Evolutionary conservation across 2,888 invertebrate genomes (phyloP), one percentile per base, ranked within the genome.

Genomic region (Andricus curvator): DNA sequence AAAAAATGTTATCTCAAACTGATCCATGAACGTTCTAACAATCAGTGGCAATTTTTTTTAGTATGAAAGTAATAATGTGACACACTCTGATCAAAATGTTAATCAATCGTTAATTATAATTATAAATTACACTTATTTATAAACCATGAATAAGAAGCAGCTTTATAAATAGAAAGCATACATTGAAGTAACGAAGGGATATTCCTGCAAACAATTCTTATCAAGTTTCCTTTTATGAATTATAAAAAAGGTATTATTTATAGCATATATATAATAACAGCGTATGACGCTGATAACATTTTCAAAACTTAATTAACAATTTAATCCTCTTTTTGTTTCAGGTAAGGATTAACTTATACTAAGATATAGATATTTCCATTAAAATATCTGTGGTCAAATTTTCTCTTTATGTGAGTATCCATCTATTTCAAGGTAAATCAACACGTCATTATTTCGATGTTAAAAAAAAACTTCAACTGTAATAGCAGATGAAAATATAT

Each of bases 321-420:
- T 79, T 70, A 17, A 1, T 29, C 17, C 33, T 56, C 78, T 88
- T 83, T 85, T 67, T 87, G 82, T 86, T 87, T 67, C 87, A 88
- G 88, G 88, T 88, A 88, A 88, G 88, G 79, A 76, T 81, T 82
- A 78, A 66, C 41, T 64, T 77, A 8, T 25, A 70, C 41, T 25
- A 17, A 48, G 17, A 48, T 15, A 15, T 17, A 48, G 17, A 33
- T 29, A 17, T 29, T 70, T 9, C 56, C n/a, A 11, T 29, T 33
- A 33, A 17, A 17, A 15, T 60, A 25, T 13, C 13, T 11, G 60
- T 51, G 51, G 48, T 8, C 20, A 70, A 1, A 29, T 48, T 70
- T 51, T 33, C 29, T 13, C 0, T 11, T 29, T 33, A 20, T n/a
- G 70, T 70, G 11, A 56, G 74, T 56, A 74, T 51, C n/a, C 6